Conservation (phyloP, 2,888 invertebrate species). For the Trachelus tabidus region DNA sequence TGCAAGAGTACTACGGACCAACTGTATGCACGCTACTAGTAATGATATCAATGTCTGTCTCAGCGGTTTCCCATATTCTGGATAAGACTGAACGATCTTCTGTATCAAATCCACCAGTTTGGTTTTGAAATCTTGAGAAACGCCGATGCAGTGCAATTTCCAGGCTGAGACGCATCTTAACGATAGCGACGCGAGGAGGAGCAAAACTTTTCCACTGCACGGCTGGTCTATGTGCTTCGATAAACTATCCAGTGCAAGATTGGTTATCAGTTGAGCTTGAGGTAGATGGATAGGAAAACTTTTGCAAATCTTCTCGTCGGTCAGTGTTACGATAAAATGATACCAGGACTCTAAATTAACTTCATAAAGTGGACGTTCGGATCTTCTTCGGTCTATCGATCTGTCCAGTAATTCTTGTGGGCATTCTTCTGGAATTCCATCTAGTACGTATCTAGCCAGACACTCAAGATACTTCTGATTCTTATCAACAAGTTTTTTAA, state of each 20-base stretch:
- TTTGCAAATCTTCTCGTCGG: conserved; percentile 52
- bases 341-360: conserved; percentile 62
- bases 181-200: conserved; percentile 55
- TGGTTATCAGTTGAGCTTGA: conserved; percentile 51
- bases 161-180: conserved; percentile 57
- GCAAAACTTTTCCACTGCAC: conserved; percentile 47
- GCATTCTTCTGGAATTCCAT: conserved; percentile 27
- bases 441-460: conserved; percentile 49
- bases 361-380: conserved; percentile 48
- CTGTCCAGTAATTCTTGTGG: conserved; percentile 9
- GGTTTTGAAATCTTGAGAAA: conserved; percentile 39
- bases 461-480: conserved; percentile 50
- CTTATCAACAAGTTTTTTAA: conserved; percentile 57
- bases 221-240: conserved; percentile 48
- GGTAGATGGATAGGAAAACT: conserved; percentile 43
- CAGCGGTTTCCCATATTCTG: conserved; percentile 51
- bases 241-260: conserved; percentile 51
- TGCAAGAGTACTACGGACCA: conserved; percentile 49
- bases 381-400: conserved; percentile 9
- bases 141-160: conserved; percentile 52
- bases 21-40: conserved; percentile 53
- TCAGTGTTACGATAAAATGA: conserved; percentile 59
- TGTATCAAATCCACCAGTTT: conserved; percentile 53
- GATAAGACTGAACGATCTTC: conserved; percentile 55
- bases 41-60: conserved; percentile 56